phyloP scores from a whole-genome alignment of 2,113 vertebrate genomes.

The Ranitomeya variabilis region DNA sequence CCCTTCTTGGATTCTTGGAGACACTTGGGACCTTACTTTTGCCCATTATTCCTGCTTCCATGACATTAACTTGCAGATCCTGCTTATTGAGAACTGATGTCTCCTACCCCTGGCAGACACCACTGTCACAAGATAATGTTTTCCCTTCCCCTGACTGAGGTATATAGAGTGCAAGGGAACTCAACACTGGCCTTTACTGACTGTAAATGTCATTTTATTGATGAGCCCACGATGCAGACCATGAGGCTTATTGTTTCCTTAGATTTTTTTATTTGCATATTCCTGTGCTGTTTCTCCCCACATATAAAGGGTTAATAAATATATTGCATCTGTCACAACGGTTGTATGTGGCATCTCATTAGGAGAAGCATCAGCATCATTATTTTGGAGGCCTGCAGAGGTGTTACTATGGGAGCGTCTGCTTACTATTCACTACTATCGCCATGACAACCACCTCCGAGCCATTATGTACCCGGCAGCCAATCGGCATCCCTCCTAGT shows the following conservation, averaged over 20 bases:
- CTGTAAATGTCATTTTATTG: background rate
- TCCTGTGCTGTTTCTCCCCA: background rate
- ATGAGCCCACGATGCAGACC: background rate
- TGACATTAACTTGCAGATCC: too few species aligned
- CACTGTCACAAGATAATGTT: too few species aligned
- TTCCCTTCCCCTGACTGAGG: too few species aligned
- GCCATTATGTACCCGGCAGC: slow-evolving; percentile 18
- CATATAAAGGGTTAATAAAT: background rate
- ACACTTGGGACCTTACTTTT: too few species aligned
- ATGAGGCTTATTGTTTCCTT: background rate
- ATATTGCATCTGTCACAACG: background rate
- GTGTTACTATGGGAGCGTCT: slow-evolving; percentile 29
- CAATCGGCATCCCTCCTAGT: background rate
- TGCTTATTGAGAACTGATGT: too few species aligned
- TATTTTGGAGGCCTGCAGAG: slow-evolving; percentile 13
- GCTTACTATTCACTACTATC: slow-evolving; percentile 31
- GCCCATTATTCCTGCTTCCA: too few species aligned
- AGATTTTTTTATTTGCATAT: background rate
- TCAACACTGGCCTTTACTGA: too few species aligned
- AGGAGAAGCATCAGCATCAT: background rate
- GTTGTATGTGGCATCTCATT: background rate
- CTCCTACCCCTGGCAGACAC: too few species aligned
- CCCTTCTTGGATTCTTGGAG: too few species aligned
- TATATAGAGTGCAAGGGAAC: too few species aligned
- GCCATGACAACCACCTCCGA: slow-evolving; percentile 20